These are phyloP conservation scores for Drosophila gunungcola DNA, from an alignment of 1,140 invertebrate genomes.

Conservation along the genomic window DNA sequence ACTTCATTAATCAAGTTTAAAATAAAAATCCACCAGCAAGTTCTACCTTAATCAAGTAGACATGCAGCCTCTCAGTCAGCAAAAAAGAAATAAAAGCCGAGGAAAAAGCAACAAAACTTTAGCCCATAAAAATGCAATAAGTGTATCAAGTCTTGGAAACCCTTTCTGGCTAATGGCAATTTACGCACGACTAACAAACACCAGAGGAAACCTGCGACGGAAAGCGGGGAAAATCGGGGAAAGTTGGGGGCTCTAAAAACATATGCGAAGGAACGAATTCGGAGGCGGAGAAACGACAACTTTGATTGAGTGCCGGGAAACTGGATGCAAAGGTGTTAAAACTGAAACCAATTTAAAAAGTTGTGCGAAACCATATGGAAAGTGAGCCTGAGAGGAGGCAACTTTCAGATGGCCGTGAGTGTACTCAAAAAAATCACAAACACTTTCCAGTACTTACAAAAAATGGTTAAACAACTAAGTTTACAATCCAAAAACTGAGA, in stretches of 20 bases:
- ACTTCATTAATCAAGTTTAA: conserved; percentile 34
- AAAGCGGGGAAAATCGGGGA: neutral
- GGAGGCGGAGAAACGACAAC: conserved; percentile 51
- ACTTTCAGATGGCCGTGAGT: conserved; percentile 24
- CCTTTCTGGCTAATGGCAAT: conserved; percentile 77
- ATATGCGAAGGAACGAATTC: conserved; percentile 36
- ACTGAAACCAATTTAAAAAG: conserved; percentile 82
- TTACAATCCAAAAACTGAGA: no score
- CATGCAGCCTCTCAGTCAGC: conserved; percentile 30
- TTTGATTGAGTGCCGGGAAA: conserved; percentile 75
- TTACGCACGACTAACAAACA: conserved; percentile 76
- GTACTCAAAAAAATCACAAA: conserved; percentile 13
- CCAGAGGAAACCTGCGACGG: conserved; percentile 33
- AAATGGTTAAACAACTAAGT: no score
- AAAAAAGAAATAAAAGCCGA: conserved; percentile 15
- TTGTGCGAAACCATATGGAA: conserved; percentile 74
- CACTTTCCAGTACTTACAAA: no score
- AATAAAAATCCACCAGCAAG: conserved; percentile 14
- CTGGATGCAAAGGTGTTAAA: conserved; percentile 69
- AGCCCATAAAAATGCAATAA: conserved; percentile 77
- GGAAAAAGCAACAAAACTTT: conserved; percentile 51
- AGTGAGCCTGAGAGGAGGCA: conserved; percentile 35
- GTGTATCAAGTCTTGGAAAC: conserved; percentile 60
- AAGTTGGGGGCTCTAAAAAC: conserved; percentile 17
- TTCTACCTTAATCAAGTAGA: conserved; percentile 53